Base-by-base conservation (phyloP, 2,888 invertebrate genomes). In the Deladenus siricidicola region DNA sequence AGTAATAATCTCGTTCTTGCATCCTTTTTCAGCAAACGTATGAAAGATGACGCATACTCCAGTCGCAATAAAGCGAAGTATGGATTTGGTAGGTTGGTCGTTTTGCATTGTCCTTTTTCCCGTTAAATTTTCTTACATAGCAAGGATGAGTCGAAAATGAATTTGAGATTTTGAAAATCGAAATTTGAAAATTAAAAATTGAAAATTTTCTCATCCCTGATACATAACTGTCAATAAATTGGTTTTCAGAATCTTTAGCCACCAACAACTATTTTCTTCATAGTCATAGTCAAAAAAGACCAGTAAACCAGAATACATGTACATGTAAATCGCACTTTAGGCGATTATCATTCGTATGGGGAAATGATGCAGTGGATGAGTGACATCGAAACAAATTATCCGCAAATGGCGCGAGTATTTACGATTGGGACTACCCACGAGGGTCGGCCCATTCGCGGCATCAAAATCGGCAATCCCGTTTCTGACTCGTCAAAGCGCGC, bases 311-410 rank as follows among this genome's bases (percentile, higher is more conserved):
- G n/a, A n/a, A n/a, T n/a, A n/a, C n/a, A n/a, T n/a, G n/a, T n/a
- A n/a, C n/a, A n/a, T n/a, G 1, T 39, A 70, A 47, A 47, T 68
- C 44, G 62, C 67, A 23, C 42, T 68, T 69, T 66, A 63, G 75
- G 76, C 21, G 76, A 77, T 45, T 77, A 77, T 54, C 73, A 74
- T 51, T 67, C 70, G 26, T 77, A 77, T 60, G 66, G 67, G n/a
- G 67, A 66, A 29, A 77, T 78, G 34, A 60, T 70, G 26, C 58
- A 68, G 19, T 77, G 74, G 73, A 62, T 77, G 71, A 62, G 69
- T 43, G 75, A 76, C n/a, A 72, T 77, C 51, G 72, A 72, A 55
- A 52, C 59, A 42, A 50, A 60, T 39, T 78, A 78, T 60, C 78
- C 78, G n/a, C 62, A 65, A 17, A 55, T 68, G 44, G 76, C 78